Evolutionary conservation across 2,113 vertebrate genomes (phyloP).

Genomic region (Cheirogaleus medius): DNA sequence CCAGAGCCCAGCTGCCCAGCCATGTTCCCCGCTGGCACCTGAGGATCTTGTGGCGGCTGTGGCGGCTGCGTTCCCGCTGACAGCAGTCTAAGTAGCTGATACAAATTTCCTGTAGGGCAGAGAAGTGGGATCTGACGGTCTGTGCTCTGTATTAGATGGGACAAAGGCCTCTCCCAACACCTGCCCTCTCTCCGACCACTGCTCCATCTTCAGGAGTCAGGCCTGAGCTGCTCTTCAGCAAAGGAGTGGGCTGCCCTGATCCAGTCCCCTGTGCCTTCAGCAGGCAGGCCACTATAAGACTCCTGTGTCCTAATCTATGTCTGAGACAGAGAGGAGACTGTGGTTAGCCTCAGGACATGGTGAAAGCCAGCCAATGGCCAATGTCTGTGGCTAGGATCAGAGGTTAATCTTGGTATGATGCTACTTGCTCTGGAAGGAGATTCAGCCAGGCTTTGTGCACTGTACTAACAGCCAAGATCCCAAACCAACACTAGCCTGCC

Average conservation of each 20-base stretch:
- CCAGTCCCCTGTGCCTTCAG: background rate
- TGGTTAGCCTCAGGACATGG: background rate
- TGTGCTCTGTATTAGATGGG: background rate
- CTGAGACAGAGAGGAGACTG: background rate
- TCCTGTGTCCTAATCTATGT: background rate
- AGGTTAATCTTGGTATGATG: constrained; percentile 10
- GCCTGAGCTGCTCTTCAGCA: background rate
- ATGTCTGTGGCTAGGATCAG: background rate
- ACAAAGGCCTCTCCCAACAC: background rate
- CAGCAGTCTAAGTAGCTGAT: constrained; percentile 99
- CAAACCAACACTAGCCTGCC: background rate
- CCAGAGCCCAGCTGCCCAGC: background rate
- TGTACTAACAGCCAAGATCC: background rate
- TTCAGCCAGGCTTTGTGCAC: background rate
- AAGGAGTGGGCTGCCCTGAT: background rate
- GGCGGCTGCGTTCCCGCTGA: constrained; percentile 95
- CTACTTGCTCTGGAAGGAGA: background rate
- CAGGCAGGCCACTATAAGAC: background rate
- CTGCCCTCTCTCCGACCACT: background rate
- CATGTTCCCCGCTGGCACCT: constrained; percentile 84
- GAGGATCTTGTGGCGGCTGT: constrained; percentile 96
- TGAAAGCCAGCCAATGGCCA: background rate
- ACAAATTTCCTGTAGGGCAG: constrained; percentile 92
- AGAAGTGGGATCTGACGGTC: background rate
- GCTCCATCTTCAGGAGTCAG: background rate